Base-by-base conservation (phyloP, 2,888 invertebrate genomes). In the Antheraea assamensis region DNA sequence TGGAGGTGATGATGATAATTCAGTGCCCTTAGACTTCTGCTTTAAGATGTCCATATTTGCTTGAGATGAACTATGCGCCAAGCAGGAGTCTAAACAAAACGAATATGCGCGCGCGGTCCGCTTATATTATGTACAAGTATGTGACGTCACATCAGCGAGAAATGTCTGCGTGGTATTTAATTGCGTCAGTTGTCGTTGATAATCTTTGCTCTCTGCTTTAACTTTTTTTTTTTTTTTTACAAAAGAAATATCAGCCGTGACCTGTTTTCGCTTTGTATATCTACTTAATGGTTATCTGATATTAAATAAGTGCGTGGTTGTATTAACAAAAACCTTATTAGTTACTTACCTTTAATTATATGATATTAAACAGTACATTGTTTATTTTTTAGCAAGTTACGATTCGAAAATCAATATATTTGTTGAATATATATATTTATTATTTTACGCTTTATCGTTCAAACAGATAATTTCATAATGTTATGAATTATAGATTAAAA, bases 1-100 rank as follows among this genome's bases (percentile, higher is more conserved):
- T 15, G 79, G 79, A 4, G 68, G 68, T n/a, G 68, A 68, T 35
- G 68, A 68, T 21, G 68, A 68, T 64, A 64, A 19, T 30, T 64
- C 61, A 64, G 15, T 13, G 1, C 5, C 5, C 61, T 17, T 30
- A 13, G 61, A 30, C 21, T 64, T 64, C 13, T 64, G 61, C 17
- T 64, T 64, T 27, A 27, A 64, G 61, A 64, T 68, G 15, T 68
- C 68, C 68, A 68, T 68, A n/a, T 68, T 68, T 35, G 31, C 35
- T 68, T n/a, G 35, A 35, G 35, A 8, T 21, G 21, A 35, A 35
- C 21, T 35, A n/a, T 68, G 8, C 68, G 35, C 35, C 68, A 68
- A 31, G 68, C 21, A n/a, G 35, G 8, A 68, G 31, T 35, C 7
- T 21, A 35, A 35, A 68, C 68, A 35, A 68, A 68, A 8, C 10